Conservation (phyloP, 2,113 vertebrate genomes). For the Phyllostomus discolor region DNA sequence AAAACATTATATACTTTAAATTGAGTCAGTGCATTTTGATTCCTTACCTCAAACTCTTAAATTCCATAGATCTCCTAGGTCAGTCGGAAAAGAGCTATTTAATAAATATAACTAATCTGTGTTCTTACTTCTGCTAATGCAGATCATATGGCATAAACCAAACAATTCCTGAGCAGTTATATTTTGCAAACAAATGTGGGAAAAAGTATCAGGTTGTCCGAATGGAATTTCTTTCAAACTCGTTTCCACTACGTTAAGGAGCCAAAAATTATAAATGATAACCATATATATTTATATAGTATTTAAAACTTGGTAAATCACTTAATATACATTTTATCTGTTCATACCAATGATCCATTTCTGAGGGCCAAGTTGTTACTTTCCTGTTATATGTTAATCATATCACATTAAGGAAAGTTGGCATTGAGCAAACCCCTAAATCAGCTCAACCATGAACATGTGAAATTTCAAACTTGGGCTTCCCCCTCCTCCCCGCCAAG, state of each 20-base stretch:
- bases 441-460: neutral
- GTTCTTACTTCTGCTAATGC: neutral
- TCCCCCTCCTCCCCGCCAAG: neutral
- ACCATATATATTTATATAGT: neutral
- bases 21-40: neutral
- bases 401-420: neutral
- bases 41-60: neutral
- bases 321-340: neutral
- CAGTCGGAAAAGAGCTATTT: neutral
- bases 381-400: neutral
- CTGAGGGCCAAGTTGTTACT: neutral
- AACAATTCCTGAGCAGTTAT: neutral
- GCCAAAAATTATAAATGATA: neutral
- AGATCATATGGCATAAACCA: neutral
- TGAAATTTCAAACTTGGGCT: neutral
- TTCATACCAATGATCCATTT: neutral
- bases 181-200: neutral
- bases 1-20: slow-evolving; percentile 20
- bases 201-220: neutral
- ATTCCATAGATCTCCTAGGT: neutral
- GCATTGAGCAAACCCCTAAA: neutral
- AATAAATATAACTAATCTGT: neutral
- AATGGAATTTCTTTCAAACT: neutral
- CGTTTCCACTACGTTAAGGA: neutral
- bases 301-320: slow-evolving; percentile 1